Evolutionary conservation across 2,113 vertebrate species (phyloP).

Genomic region (Aphelocoma coerulescens): DNA sequence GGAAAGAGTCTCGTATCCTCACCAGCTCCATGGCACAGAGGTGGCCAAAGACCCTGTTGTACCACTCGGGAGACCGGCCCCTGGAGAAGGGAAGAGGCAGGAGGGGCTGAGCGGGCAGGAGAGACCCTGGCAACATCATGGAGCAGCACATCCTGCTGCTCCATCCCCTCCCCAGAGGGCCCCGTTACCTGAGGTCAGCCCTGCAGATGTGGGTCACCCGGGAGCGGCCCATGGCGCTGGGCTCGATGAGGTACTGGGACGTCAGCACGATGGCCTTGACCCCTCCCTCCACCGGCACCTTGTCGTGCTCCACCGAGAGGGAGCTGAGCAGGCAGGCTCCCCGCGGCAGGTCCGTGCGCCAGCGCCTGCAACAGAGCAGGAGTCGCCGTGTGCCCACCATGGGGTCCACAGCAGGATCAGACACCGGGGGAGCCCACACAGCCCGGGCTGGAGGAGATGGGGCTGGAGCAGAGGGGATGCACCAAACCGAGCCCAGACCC

Average conservation of each 20-base stretch:
- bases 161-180: fast-evolving
- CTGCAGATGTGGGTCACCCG: conserved; percentile 83
- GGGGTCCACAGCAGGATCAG: fast-evolving
- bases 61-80: conserved; percentile 89
- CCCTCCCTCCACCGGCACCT: conserved; percentile 68
- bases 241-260: conserved; percentile 83
- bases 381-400: fast-evolving
- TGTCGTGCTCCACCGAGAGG: conserved; percentile 79
- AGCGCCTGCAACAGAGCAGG: conserved; percentile 59
- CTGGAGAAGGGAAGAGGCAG: conserved; percentile 51
- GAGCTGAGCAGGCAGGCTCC: conserved; percentile 79
- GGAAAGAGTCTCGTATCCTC: conserved; percentile 85
- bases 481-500: background rate
- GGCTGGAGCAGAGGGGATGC: background rate
- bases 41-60: conserved; percentile 86
- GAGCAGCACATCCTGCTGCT: background rate
- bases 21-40: conserved; percentile 83
- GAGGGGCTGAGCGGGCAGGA: background rate
- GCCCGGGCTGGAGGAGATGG: background rate
- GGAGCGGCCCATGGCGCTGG: conserved; percentile 74
- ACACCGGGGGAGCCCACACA: fast-evolving
- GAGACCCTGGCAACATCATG: fast-evolving
- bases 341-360: conserved; percentile 74
- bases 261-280: conserved; percentile 79
- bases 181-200: conserved; percentile 80